Conservation (phyloP, 2,888 invertebrate genomes). For the Athalia circularis region DNA sequence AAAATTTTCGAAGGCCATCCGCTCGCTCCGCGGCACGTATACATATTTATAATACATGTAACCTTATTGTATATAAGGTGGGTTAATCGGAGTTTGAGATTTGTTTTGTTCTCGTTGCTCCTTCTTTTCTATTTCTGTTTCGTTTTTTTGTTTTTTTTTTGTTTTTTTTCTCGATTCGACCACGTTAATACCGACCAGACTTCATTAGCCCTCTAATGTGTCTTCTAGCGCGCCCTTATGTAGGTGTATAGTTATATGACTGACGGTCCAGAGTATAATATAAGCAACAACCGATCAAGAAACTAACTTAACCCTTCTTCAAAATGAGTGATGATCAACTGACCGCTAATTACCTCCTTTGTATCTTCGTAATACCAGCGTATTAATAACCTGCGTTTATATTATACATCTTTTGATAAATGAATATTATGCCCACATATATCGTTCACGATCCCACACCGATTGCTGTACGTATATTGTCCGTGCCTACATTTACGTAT, state of each 20-base stretch:
- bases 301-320: neutral
- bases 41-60: neutral
- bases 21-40: no score
- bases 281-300: conserved; percentile 11
- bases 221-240: conserved; percentile 59
- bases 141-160: conserved; percentile 49
- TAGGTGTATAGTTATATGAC: conserved; percentile 6
- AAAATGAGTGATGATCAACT: conserved; percentile 69
- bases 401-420: conserved; percentile 65
- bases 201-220: conserved; percentile 70
- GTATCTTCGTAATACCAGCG: conserved; percentile 65
- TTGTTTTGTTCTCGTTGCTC: conserved; percentile 15
- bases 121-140: conserved; percentile 44
- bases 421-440: conserved; percentile 59
- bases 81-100: conserved; percentile 63
- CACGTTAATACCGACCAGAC: conserved; percentile 49
- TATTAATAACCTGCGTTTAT: conserved; percentile 71
- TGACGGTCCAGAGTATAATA: neutral
- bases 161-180: conserved; percentile 48
- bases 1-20: conserved; percentile 53
- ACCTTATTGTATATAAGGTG: conserved; percentile 57
- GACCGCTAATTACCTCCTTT: conserved; percentile 71
- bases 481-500: no score
- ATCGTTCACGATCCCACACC: conserved; percentile 50
- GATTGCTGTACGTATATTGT: conserved; percentile 36